phyloP scores from a whole-genome alignment of 2,113 vertebrate genomes.

The Crypturellus undulatus region DNA sequence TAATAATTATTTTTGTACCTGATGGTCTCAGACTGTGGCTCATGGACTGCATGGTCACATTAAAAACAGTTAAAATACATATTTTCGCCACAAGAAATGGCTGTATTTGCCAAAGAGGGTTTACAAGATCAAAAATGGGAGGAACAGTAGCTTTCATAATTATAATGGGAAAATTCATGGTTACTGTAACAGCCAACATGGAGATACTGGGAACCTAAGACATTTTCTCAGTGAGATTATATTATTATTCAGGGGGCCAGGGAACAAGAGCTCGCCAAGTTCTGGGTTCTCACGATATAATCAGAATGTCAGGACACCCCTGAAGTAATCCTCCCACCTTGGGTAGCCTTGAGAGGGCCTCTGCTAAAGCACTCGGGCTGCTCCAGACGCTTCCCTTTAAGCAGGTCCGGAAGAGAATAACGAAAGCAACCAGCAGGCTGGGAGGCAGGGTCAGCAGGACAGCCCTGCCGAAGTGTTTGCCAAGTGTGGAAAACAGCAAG shows the following conservation, averaged over 20 bases:
- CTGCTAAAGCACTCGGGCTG: not conserved
- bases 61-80: not conserved
- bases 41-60: not conserved
- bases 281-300: not conserved
- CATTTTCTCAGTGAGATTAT: not conserved
- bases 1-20: not conserved
- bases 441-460: not conserved
- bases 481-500: accelerated
- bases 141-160: not conserved
- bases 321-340: not conserved
- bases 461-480: not conserved
- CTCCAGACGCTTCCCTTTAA: not conserved
- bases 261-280: not conserved
- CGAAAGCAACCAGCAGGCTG: accelerated
- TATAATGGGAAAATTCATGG: not conserved
- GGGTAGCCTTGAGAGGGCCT: accelerated
- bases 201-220: not conserved
- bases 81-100: not conserved
- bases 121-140: not conserved
- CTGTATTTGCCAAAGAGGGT: not conserved
- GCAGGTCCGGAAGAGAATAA: not conserved
- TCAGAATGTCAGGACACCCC: accelerated
- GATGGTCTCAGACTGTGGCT: not conserved
- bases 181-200: not conserved
- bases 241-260: not conserved